Conservation (phyloP, 2,888 invertebrate species). For the Nomada ruficornis region DNA sequence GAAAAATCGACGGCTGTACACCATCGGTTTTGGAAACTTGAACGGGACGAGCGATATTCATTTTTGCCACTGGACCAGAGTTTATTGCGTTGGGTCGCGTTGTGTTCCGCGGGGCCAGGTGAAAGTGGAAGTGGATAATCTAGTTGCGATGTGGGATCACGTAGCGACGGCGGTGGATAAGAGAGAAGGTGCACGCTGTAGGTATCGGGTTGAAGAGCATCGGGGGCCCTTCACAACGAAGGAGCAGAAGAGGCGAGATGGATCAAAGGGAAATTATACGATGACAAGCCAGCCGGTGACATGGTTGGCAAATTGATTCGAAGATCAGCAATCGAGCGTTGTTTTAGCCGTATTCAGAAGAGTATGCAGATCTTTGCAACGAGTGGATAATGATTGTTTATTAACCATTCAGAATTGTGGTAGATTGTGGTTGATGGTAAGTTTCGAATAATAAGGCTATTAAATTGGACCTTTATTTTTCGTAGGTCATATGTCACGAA, state of each 20-base stretch:
- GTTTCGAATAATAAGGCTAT: background rate
- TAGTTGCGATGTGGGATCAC: slow-evolving; percentile 14
- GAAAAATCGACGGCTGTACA: slow-evolving; percentile 22
- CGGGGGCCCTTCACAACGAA: background rate
- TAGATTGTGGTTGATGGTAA: background rate
- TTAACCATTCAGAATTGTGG: background rate
- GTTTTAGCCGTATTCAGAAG: background rate
- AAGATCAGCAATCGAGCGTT: background rate
- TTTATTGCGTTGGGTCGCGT: background rate
- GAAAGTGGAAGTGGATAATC: slow-evolving; percentile 11
- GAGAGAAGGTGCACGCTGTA: background rate
- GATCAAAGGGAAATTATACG: slow-evolving; percentile 32
- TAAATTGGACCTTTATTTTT: background rate
- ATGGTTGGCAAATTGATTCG: slow-evolving; percentile 6
- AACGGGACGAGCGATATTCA: background rate
- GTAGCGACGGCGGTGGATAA: background rate
- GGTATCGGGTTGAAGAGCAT: slow-evolving; percentile 8
- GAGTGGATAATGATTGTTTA: background rate
- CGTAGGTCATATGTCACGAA: background rate
- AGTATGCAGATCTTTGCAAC: background rate
- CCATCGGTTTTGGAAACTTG: background rate
- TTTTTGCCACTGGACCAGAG: slow-evolving; percentile 1
- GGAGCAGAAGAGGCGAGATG: slow-evolving; percentile 4
- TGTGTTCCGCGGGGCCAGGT: background rate
- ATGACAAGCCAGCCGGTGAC: slow-evolving; percentile 6